Evolutionary conservation across 2,797 vertebrate genomes (phyloP), one percentile per base, ranked within the genome.

Genomic region (Spinus olivaceus): DNA sequence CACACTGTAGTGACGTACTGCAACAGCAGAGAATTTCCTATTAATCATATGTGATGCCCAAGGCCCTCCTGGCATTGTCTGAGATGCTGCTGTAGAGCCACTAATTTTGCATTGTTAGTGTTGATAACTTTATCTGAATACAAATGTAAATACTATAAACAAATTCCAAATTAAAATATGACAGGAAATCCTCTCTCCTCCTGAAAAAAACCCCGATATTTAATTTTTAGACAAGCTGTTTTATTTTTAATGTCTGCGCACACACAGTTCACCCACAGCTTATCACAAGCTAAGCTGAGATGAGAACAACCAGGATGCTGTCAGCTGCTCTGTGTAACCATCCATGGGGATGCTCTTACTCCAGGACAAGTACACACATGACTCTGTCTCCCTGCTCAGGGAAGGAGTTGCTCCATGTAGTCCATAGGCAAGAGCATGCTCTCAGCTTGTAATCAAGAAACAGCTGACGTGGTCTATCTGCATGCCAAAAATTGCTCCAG

Each of bases 1-100:
- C 94, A 93, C 90, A 84, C 77, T 87, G 73, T 90, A 95, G 90
- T 92, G 87, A 96, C 90, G 89, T 5, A 47, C 12, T 28, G 17
- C 54, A 94, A 46, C 50, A 90, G 72, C 24, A 86, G 81, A 94
- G 42, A 81, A 88, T 86, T 96, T 94, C 65, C n/a, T 90, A 88
- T 89, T 83, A 90, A 90, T 33, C 3, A 12, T 67, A 91, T 32
- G 46, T 77, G 41, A 69, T 35, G 39, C 56, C 14, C 83, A 46
- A 81, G 59, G 37, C 57, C 82, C 78, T 50, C 18, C 39, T 65
- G 74, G 70, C 49, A 53, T 57, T 44, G 4, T 86, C 60, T 86
- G 67, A 91, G 79, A 85, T 59, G 67, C 79, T 82, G 81, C 65
- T 92, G 76, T 89, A 80, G 81, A 88, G 73, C 35, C 95, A 81